phyloP scores from a whole-genome alignment of 1,140 invertebrate species.

The Fopius arisanus region DNA sequence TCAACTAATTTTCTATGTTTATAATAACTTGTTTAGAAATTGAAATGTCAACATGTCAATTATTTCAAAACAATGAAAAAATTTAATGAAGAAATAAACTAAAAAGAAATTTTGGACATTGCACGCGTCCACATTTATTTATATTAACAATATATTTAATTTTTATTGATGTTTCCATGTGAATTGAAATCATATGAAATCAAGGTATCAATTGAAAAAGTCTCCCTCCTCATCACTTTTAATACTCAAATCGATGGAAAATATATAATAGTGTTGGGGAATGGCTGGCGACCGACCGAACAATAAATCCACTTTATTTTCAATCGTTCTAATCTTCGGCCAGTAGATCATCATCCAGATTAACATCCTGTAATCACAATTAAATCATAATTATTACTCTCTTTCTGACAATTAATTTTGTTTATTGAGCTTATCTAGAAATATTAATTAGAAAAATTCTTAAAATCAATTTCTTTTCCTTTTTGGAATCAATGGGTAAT shows the following conservation, averaged over 20 bases:
- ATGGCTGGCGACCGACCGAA: constrained; percentile 42
- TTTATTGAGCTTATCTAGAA: no score
- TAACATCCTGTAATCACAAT: constrained; percentile 68
- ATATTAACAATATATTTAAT: constrained; percentile 59
- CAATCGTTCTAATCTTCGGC: constrained; percentile 60
- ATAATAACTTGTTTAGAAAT: background rate
- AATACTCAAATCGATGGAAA: constrained; percentile 30
- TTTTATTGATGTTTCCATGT: constrained; percentile 7
- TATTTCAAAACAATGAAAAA: background rate
- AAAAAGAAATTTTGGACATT: constrained; percentile 11
- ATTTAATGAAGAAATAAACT: background rate
- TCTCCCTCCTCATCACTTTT: constrained; percentile 20
- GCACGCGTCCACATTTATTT: constrained; percentile 19
- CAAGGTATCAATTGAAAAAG: background rate
- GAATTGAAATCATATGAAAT: background rate
- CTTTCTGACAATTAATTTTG: no score
- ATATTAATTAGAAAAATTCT: no score
- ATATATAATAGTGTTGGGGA: constrained; percentile 40
- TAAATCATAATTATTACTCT: constrained; percentile 28
- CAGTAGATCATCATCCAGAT: constrained; percentile 72
- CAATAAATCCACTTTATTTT: constrained; percentile 29
- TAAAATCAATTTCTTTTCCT: no score
- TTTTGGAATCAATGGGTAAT: constrained; percentile 8
- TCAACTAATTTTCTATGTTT: no score
- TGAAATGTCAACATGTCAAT: background rate